phyloP scores from a whole-genome alignment of 2,888 invertebrate genomes.

The Heliconius ismenius region DNA sequence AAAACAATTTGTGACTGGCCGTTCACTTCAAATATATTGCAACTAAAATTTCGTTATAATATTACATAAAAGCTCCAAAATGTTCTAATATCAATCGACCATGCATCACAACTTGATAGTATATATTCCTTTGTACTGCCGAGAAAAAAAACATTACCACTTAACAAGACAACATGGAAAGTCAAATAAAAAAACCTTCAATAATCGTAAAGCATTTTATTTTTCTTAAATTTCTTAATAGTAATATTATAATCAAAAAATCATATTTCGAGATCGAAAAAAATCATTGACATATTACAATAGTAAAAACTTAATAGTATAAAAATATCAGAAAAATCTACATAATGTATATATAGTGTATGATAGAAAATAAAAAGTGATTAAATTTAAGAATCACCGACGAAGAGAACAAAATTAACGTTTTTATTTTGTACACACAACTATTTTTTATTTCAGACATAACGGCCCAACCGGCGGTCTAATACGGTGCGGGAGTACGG shows the following conservation, averaged over 20 bases:
- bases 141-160: background rate
- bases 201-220: slow-evolving; percentile 28
- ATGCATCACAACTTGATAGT: slow-evolving; percentile 20
- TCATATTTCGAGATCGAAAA: slow-evolving; percentile 27
- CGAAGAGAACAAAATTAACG: background rate
- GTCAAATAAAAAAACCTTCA: slow-evolving; percentile 17
- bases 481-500: no score
- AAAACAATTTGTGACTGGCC: slow-evolving; percentile 73
- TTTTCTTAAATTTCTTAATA: slow-evolving; percentile 23
- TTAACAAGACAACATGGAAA: background rate
- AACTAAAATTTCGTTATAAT: slow-evolving; percentile 23
- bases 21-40: slow-evolving; percentile 45
- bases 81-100: slow-evolving; percentile 19
- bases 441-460: background rate
- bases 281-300: background rate
- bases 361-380: background rate
- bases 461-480: background rate
- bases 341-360: slow-evolving; percentile 11
- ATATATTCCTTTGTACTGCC: background rate
- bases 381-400: background rate
- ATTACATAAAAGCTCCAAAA: slow-evolving; percentile 22
- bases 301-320: slow-evolving; percentile 2
- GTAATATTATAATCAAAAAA: slow-evolving; percentile 18
- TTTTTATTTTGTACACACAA: background rate
- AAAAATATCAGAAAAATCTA: slow-evolving; percentile 9